Evolutionary conservation across 2,113 vertebrate species (phyloP).

Genomic region (Podilymbus podiceps): DNA sequence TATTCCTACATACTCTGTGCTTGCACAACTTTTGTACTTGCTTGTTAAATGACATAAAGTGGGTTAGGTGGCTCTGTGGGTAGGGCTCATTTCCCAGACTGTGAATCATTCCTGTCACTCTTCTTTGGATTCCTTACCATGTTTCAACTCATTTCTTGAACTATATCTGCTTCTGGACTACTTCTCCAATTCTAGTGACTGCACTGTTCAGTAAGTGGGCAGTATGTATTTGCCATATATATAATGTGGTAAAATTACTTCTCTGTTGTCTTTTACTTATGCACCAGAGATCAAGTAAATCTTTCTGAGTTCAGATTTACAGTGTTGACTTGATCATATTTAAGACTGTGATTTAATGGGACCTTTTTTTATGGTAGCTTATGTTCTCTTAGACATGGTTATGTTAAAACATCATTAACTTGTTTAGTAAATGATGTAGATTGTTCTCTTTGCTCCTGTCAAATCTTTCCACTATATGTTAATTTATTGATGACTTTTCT

Average conservation of each 20-base stretch:
- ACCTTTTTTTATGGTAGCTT: not conserved
- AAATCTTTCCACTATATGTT: not conserved
- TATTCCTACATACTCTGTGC: not conserved
- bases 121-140: not conserved
- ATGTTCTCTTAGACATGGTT: not conserved
- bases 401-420: not conserved
- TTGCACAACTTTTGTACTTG: not conserved
- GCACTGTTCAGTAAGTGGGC: not conserved
- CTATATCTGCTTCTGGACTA: not conserved
- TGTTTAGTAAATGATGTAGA: not conserved
- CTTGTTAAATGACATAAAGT: not conserved
- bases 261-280: not conserved
- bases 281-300: not conserved
- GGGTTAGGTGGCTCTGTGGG: not conserved
- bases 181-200: not conserved
- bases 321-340: not conserved
- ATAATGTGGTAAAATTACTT: not conserved
- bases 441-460: not conserved
- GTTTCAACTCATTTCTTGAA: not conserved
- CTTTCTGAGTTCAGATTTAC: not conserved
- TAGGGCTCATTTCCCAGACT: not conserved
- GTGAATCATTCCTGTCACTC: not conserved
- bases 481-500: not conserved
- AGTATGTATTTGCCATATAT: not conserved
- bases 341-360: fast-evolving